Evolutionary conservation across 2,113 vertebrate species (phyloP), one percentile per base, ranked within the genome.

Genomic region (Fregetta grallaria): DNA sequence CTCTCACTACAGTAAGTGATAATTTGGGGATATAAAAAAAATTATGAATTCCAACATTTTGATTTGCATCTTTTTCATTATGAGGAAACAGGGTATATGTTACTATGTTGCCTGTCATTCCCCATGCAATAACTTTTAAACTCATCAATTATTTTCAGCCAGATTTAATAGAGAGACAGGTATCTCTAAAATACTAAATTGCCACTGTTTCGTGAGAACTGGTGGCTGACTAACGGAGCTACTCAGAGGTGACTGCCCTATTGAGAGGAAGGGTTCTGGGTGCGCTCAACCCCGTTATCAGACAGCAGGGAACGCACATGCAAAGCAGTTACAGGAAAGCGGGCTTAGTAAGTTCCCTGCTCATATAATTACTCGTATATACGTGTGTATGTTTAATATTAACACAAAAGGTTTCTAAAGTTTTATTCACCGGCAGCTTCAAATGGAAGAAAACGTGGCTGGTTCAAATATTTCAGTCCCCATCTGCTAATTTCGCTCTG

Each of bases 351-450:
- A 66, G 8, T 13, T 83, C 58, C 52, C 44, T 18, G 15, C 11
- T 38, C 15, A 1, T 25, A 2, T 18, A 58, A 38, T 26, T 34
- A 45, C 44, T 34, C 10, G 1, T 19, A 15, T 2, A 6, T 1
- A 25, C 6, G 17, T 6, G 21, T 6, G 18, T 6, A 10, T 3
- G 38, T 27, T 38, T 34, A 22, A 8, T 16, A 40, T 45, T 13
- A 32, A 73, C 15, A 50, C 20, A 27, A 29, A 80, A 55, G 3
- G 13, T 50, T 42, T 38, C 45, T 49, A 1, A 61, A 70, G 44
- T 81, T 93, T 78, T 71, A 74, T 34, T 22, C 27, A 50, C 11
- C 6, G 10, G 22, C 76, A 65, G 36, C 49, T 76, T 42, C 56
- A 50, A 71, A 15, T 0, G 22, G 67, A 80, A 9, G 29, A 59